A percentile compares a stretch with the other conserved stretches of the same genome.
Conservation (phyloP, 2,797 vertebrate genomes). For the Rhodeus uyekii region DNA sequence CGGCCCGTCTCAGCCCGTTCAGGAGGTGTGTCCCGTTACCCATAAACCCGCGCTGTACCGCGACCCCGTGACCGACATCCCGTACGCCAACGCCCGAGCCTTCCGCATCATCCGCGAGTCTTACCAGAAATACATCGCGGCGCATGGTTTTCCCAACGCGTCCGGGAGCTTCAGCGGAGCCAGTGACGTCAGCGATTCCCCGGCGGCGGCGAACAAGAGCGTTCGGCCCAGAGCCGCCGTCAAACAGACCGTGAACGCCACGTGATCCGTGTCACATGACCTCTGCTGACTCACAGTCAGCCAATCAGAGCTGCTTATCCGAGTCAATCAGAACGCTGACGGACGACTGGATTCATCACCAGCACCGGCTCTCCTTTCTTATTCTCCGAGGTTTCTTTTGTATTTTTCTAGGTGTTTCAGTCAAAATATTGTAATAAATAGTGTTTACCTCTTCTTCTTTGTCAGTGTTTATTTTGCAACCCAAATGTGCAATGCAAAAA, state of each 20-base stretch:
- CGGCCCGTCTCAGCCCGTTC: slow-evolving; percentile 74
- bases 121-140: slow-evolving; percentile 92
- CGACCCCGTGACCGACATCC: slow-evolving; percentile 95
- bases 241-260: slow-evolving; percentile 4
- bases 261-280: too few relatives aligned
- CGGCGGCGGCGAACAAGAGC: slow-evolving; percentile 61
- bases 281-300: neutral
- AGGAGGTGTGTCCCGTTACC: slow-evolving; percentile 93
- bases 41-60: slow-evolving; percentile 90
- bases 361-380: neutral
- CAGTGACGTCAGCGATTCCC: neutral
- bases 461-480: neutral
- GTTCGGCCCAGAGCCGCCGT: slow-evolving; percentile 79
- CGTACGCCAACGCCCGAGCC: slow-evolving; percentile 87
- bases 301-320: neutral
- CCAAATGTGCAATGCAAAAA: neutral
- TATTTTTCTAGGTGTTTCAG: neutral
- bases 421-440: neutral
- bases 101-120: slow-evolving; percentile 96
- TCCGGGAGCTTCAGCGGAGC: slow-evolving; percentile 68
- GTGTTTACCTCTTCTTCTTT: neutral
- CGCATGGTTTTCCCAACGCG: slow-evolving; percentile 88
- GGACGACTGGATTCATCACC: neutral
- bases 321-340: neutral
- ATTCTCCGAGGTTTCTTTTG: neutral